Conservation (phyloP, 2,113 vertebrate genomes). For the Pterocles gutturalis region DNA sequence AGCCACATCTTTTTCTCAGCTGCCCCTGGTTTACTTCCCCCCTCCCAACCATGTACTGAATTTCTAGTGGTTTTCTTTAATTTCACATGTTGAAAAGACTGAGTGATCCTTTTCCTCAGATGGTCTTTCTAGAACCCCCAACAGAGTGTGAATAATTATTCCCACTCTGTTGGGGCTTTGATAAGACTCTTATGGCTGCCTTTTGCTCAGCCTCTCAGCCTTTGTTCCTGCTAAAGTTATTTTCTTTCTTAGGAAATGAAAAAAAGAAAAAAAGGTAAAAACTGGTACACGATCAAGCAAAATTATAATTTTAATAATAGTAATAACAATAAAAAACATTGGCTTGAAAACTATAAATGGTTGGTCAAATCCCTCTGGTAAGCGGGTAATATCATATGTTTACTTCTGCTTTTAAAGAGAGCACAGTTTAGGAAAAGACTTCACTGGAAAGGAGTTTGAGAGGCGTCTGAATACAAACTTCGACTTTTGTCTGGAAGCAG, state of each 20-base stretch:
- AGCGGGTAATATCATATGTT: background rate
- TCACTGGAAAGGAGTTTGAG: background rate
- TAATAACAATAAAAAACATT: background rate
- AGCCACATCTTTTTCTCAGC: background rate
- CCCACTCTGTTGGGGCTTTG: constrained; percentile 65
- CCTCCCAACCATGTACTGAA: background rate
- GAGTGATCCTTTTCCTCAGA: constrained; percentile 64
- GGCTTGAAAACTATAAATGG: background rate
- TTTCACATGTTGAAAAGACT: constrained; percentile 63
- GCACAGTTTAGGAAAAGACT: background rate
- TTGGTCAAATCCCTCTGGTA: background rate
- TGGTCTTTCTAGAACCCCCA: constrained; percentile 63
- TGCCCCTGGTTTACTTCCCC: background rate
- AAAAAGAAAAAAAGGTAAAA: background rate
- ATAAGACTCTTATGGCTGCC: constrained; percentile 67
- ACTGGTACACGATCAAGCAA: background rate
- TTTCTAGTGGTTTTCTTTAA: constrained; percentile 49
- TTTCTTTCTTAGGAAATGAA: constrained; percentile 34
- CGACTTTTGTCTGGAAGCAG: background rate
- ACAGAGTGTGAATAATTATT: constrained; percentile 71
- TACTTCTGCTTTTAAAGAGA: background rate
- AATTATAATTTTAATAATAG: background rate
- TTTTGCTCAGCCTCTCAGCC: constrained; percentile 58
- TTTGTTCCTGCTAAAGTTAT: constrained; percentile 67
- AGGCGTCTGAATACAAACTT: background rate